These are phyloP conservation scores for Pimpla rufipes DNA, from an alignment of 2,888 invertebrate genomes.

Conservation along the genomic window DNA sequence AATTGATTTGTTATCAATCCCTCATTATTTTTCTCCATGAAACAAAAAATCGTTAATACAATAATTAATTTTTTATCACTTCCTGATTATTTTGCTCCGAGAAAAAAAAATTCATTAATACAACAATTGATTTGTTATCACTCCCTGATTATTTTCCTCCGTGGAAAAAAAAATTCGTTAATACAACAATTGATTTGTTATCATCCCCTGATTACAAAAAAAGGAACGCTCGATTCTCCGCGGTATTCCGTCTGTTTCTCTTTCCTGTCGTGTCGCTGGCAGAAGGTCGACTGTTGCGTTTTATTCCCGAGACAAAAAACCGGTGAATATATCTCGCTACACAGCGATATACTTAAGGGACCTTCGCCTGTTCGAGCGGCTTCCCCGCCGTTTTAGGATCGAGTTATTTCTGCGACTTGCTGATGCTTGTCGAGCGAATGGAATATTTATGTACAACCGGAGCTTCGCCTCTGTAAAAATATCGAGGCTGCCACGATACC, in stretches of 20 bases:
- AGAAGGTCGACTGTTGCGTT: background rate
- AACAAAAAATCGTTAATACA: too few species aligned
- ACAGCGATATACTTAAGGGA: background rate
- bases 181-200: too few species aligned
- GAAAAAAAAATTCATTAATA: too few species aligned
- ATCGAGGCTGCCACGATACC: background rate
- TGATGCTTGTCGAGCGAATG: constrained; percentile 7
- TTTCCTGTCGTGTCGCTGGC: background rate
- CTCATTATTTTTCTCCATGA: too few species aligned
- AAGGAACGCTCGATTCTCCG: too few species aligned
- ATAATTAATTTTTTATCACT: too few species aligned
- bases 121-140: too few species aligned
- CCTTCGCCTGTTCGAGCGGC: background rate
- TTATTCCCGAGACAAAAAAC: background rate
- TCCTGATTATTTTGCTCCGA: too few species aligned
- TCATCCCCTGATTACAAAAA: too few species aligned
- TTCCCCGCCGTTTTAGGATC: constrained; percentile 4
- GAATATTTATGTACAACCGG: constrained; percentile 42
- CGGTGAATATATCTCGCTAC: background rate
- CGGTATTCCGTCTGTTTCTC: background rate
- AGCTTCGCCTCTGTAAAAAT: constrained; percentile 12
- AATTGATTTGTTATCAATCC: too few species aligned
- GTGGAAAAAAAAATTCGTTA: too few species aligned
- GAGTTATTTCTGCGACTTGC: background rate
- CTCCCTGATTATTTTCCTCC: too few species aligned